A percentile compares a stretch with the other conserved stretches of the same genome.
These are phyloP conservation scores for Himalopsyche tibetana DNA, from an alignment of 2,888 invertebrate species.

Conservation along the genomic window DNA sequence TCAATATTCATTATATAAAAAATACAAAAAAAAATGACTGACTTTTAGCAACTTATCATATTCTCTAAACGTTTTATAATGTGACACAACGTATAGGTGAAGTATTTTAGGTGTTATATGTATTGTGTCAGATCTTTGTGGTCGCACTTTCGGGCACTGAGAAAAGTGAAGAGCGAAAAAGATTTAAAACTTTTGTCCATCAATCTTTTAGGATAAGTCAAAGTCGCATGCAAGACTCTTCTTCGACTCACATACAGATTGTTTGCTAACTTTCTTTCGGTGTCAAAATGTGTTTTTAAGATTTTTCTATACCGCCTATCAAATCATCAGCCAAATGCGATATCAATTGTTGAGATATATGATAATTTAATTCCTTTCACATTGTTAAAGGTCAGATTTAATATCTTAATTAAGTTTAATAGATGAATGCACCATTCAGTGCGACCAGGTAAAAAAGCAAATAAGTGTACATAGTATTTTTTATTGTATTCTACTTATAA, in stretches of 20 bases:
- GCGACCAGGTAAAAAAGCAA: too few relatives aligned
- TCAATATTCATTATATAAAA: too few relatives aligned
- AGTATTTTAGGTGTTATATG: background rate
- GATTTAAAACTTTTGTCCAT: conserved; percentile 55
- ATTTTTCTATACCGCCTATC: background rate
- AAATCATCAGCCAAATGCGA: too few relatives aligned
- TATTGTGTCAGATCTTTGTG: background rate
- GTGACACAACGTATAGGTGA: background rate
- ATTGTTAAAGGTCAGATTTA: too few relatives aligned
- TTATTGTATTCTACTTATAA: too few relatives aligned
- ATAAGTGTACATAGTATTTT: too few relatives aligned
- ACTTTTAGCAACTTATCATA: background rate
- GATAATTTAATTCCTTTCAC: too few relatives aligned
- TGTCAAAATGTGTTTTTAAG: background rate
- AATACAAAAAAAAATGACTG: too few relatives aligned
- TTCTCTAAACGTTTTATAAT: conserved; percentile 18
- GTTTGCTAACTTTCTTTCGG: conserved; percentile 48
- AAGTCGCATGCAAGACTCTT: conserved; percentile 51
- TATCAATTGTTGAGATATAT: too few relatives aligned
- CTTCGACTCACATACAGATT: conserved; percentile 39
- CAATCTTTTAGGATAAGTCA: conserved; percentile 54
- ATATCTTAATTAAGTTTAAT: too few relatives aligned
- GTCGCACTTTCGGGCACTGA: background rate
- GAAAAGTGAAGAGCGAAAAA: conserved; percentile 6
- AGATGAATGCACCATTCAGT: too few relatives aligned